phyloP scores from a whole-genome alignment of 23 tunicate species.

The Halocynthia aurantium region DNA sequence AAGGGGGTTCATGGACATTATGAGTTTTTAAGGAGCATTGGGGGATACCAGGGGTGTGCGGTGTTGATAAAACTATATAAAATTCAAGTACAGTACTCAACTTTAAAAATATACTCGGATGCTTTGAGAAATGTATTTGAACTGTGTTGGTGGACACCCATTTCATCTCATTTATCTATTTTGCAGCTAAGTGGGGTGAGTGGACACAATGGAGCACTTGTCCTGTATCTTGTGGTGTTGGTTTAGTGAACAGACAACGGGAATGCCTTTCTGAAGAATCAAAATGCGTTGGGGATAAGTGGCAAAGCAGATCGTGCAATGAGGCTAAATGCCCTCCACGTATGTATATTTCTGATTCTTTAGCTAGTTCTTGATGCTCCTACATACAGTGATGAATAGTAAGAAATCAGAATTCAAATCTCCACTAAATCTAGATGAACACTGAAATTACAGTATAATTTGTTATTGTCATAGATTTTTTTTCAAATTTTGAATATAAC shows the following conservation, averaged over 20 bases:
- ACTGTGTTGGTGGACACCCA: too few species aligned
- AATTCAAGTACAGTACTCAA: too few species aligned
- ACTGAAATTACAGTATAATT: not conserved
- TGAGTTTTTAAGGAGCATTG: too few species aligned
- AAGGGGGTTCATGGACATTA: too few species aligned
- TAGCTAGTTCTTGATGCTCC: not conserved
- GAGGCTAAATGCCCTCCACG: not conserved
- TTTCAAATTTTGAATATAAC: not conserved
- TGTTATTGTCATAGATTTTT: not conserved
- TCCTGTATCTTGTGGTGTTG: conserved; percentile 8
- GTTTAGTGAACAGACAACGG: not conserved
- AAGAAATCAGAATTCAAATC: not conserved
- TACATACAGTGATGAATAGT: not conserved
- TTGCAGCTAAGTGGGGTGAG: not conserved
- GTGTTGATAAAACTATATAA: too few species aligned
- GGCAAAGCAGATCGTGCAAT: not conserved
- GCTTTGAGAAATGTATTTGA: too few species aligned
- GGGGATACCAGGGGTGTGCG: too few species aligned
- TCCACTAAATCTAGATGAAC: not conserved
- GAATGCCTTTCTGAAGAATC: not conserved
- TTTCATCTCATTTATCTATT: not conserved
- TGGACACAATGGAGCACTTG: conserved; percentile 3
- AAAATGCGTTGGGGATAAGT: not conserved
- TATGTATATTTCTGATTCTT: not conserved
- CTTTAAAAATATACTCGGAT: too few species aligned